Base-by-base conservation (phyloP, 2,113 vertebrate genomes). In the Gallinago paraguaiae region DNA sequence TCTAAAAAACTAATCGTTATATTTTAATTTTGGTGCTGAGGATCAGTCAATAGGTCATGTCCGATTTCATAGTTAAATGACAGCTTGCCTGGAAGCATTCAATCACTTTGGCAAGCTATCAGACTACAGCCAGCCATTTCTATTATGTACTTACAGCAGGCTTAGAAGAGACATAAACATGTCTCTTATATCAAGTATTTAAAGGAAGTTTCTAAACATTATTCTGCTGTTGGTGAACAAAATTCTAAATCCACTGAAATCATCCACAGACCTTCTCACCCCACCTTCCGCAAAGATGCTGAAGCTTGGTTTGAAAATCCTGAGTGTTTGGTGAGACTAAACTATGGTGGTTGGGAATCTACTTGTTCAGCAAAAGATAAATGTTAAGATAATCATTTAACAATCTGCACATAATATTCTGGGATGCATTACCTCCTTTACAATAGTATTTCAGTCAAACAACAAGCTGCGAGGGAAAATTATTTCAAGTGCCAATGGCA, bases 11-110 rank as follows among this genome's bases (percentile, higher is more conserved):
- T 70, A 90, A 92, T 96, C 96, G 76, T 95, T 96, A 95, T 84
- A n/a, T 88, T 91, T 71, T 92, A 89, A 93, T 94, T 95, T 96
- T 92, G 82, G 57, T 81, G 88, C 93, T 71, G 92, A 68, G 71
- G 87, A 88, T 30, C 80, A 96, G 98, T 98, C 98, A 97, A 98
- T 99, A 95, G 96, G 98, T 98, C 97, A 96, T 61, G 98, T 98
- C 97, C 96, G 17, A 98, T 98, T 98, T 98, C 98, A 98, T 88
- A 97, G 96, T 94, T 98, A 92, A 94, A 92, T 98, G 97, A 92
- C 95, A 96, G 86, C 85, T 88, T 51, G 94, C 95, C 76, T 93
- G n/a, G 46, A 63, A 82, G 76, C 71, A 56, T 75, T 89, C 24
- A 20, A 50, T 91, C 69, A 30, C 43, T 78, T 53, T 59, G 45